Base-by-base conservation (phyloP, 23 tunicate species). In the Styela plicata region DNA sequence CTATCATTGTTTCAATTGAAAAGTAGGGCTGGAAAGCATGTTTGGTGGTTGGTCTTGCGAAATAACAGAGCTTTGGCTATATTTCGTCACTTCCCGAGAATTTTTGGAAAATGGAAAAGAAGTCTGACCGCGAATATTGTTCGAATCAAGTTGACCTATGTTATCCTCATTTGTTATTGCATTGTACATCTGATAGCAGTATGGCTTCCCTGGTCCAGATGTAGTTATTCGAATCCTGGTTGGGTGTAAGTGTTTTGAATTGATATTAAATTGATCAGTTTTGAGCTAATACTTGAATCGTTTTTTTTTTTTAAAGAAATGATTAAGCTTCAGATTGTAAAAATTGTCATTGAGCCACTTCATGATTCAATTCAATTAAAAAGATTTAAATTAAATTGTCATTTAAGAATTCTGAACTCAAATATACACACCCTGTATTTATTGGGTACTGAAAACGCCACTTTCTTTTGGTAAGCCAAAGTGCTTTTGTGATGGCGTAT, bases 21-120 rank as follows among this genome's bases (percentile, higher is more conserved):
- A 44, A 70, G 80, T 0, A 65, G 97, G 13, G 57, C 57, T 7
- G 57, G 57, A 44, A 44, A 44, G 13, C 57, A 44, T 44, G 57
- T 44, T 44, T 44, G 57, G 36, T 36, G 89, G 79, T 80, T 85
- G 0, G 85, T 84, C 36, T 74, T 85, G n/a, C 80, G 93, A 35
- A 57, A 84, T 1, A 93, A 93, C 76, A 64, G 98, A 70, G 79
- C 64, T 22, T 22, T 93, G 24, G 34, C 64, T 63, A 88, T 74
- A 37, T 63, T 93, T 68, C 74, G 87, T 2, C 76, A 74, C 65
- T 89, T 93, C 20, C 98, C 98, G 0, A 79, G 69, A 35, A n/a
- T 70, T 2, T 93, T 93, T 57, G 53, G 82, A 23, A 75, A 84
- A 31, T 88, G 89, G 89, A 89, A 91, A 65, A 7, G 57, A 44